Base-by-base conservation (phyloP, 2,797 vertebrate genomes). In the Sebastes matsubarae region DNA sequence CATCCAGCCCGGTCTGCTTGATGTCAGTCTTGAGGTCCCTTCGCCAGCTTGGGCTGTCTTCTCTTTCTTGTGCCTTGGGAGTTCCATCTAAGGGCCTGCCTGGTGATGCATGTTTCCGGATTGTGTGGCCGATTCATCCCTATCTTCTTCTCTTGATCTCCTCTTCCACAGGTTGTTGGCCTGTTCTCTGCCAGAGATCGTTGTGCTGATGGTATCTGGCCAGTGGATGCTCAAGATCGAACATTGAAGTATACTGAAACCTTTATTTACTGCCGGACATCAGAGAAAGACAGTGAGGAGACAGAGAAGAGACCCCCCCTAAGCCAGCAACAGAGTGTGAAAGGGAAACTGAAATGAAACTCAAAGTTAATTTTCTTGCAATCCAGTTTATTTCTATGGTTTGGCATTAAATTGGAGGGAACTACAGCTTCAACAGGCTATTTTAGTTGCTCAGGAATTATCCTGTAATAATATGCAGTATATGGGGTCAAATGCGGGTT, bases 401-500 rank as follows among this genome's bases (percentile, higher is more conserved):
- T 25, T 73, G 9, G 16, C 22, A 66, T 72, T 42, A 18, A 67
- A 54, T 22, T 68, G 14, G 2, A 58, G 8, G 9, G 59, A 59
- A 46, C 16, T 59, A 6, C 34, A 68, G 66, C 42, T 68, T 68
- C 20, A 61, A 22, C 65, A 63, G 11, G 25, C 27, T 59, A 2
- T 66, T 65, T 73, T 36, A 25, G n/a, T 55, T 16, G 12, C 24
- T 52, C 7, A 36, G 5, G 25, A 42, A 85, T 64, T 75, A 80
- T 36, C 52, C 52, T 68, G 30, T 64, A 30, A 68, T 59, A 79
- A 75, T 77, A 74, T 50, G 72, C 29, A 59, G 24, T 54, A 4
- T 71, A 46, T 18, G 14, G 16, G 67, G 58, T 80, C 25, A 84
- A 81, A 79, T 55, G 24, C 4, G 4, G 66, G 77, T 75, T 75